A percentile compares a stretch with the other conserved stretches of the same genome.
phyloP scores from a whole-genome alignment of 2,797 vertebrate species.

The Chloroceryle inda region DNA sequence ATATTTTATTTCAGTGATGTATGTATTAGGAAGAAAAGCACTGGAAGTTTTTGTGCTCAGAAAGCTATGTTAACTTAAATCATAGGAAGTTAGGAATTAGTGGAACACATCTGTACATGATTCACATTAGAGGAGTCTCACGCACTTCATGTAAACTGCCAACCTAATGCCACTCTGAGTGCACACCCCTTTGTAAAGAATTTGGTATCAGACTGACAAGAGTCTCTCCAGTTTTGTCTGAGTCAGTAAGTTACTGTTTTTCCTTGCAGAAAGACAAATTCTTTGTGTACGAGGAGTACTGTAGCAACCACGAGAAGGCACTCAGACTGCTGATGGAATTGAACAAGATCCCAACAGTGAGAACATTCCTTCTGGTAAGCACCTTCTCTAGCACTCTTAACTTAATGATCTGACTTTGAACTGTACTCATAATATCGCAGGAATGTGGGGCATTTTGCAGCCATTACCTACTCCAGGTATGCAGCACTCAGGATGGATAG shows the following conservation, averaged over 20 bases:
- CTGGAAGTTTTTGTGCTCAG: not conserved
- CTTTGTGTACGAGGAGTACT: slow-evolving; percentile 96
- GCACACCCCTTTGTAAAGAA: not conserved
- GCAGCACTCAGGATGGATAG: not conserved
- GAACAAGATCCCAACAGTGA: slow-evolving; percentile 94
- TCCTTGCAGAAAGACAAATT: slow-evolving; percentile 92
- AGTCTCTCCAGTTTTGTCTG: not conserved
- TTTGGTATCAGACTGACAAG: not conserved
- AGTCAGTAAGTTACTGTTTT: slow-evolving; percentile 8
- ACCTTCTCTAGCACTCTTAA: slow-evolving; percentile 43
- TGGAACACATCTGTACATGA: not conserved
- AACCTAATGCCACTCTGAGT: not conserved
- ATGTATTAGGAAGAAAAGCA: not conserved
- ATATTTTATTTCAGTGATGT: not conserved
- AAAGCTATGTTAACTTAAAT: not conserved
- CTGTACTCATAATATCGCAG: not conserved
- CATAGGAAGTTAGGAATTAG: not conserved
- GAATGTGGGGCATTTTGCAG: not conserved
- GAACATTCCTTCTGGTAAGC: slow-evolving; percentile 96
- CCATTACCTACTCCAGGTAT: not conserved
- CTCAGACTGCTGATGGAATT: slow-evolving; percentile 95
- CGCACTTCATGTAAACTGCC: not conserved
- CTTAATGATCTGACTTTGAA: not conserved
- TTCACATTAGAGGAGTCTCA: not conserved
- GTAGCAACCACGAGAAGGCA: slow-evolving; percentile 99